These are phyloP conservation scores for Tribolium castaneum DNA, from an alignment of 1,140 invertebrate genomes.

Conservation along the genomic window DNA sequence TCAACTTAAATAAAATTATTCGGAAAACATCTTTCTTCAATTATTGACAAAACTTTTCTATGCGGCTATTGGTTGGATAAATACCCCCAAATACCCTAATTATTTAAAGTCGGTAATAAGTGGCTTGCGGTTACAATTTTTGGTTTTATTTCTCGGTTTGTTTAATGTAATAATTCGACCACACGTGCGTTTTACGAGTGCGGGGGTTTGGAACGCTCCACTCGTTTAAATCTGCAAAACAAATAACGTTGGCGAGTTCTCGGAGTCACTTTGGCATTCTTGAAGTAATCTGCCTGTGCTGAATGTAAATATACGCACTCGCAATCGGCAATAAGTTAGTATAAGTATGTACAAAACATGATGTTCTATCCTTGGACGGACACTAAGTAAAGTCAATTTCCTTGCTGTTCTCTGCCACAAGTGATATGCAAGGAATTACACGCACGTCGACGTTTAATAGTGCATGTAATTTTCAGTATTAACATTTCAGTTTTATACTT, in stretches of 20 bases:
- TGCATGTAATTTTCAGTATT: slow-evolving; percentile 27
- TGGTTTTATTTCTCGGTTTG: no score
- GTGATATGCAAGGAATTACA: slow-evolving; percentile 33
- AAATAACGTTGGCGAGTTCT: slow-evolving; percentile 20
- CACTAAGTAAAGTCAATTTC: slow-evolving; percentile 35
- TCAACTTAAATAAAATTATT: no score
- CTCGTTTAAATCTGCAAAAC: slow-evolving; percentile 23
- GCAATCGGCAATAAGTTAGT: slow-evolving; percentile 18
- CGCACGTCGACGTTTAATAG: slow-evolving; percentile 16
- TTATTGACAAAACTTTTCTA: no score
- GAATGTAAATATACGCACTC: slow-evolving; percentile 11
- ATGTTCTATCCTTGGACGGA: slow-evolving; percentile 11
- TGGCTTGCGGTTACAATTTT: no score
- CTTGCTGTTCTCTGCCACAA: not conserved
- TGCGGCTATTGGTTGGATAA: no score
- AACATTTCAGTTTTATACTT: slow-evolving; percentile 11
- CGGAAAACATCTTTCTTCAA: no score
- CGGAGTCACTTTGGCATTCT: slow-evolving; percentile 24
- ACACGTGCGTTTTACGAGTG: not conserved
- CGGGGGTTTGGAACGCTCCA: not conserved
- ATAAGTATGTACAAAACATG: slow-evolving; percentile 31
- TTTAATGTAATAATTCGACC: not conserved
- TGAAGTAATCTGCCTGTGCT: slow-evolving; percentile 17
- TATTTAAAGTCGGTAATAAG: no score
- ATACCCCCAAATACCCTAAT: no score